A percentile compares a stretch with the other conserved stretches of the same genome.
Conservation (phyloP, 2,888 invertebrate genomes). For the Polydrusus tereticollis region DNA sequence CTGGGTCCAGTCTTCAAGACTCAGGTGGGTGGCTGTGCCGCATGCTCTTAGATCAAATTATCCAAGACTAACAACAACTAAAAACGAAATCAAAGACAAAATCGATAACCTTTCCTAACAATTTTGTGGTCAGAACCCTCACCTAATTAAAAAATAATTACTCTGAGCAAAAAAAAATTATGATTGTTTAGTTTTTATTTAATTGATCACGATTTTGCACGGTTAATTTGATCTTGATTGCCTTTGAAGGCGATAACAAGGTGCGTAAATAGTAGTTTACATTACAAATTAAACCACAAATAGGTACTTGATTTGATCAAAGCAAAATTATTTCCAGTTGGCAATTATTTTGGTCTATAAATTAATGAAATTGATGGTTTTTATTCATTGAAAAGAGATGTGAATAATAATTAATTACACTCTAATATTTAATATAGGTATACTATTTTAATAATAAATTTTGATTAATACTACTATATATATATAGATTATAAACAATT, state of each 20-base stretch:
- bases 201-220: conserved; percentile 20
- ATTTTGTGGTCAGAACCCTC: neutral
- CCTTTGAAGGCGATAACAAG: conserved; percentile 22
- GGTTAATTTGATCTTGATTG: conserved; percentile 14
- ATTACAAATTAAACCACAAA: conserved; percentile 5
- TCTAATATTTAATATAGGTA: too few species aligned
- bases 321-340: neutral
- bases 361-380: neutral
- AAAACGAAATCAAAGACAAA: too few species aligned
- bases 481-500: too few species aligned
- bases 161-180: neutral
- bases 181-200: conserved; percentile 1
- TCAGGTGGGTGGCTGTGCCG: too few species aligned
- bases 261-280: conserved; percentile 26
- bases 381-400: neutral
- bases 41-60: too few species aligned
- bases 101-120: neutral
- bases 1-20: too few species aligned
- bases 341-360: conserved; percentile 4
- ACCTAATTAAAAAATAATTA: conserved; percentile 10
- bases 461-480: too few species aligned
- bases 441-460: too few species aligned
- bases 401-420: neutral
- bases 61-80: too few species aligned
- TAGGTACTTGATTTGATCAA: neutral